Evolutionary conservation across 2,888 invertebrate genomes (phyloP), one percentile per base, ranked within the genome.

Genomic region (Himalopsyche kuldschensis): DNA sequence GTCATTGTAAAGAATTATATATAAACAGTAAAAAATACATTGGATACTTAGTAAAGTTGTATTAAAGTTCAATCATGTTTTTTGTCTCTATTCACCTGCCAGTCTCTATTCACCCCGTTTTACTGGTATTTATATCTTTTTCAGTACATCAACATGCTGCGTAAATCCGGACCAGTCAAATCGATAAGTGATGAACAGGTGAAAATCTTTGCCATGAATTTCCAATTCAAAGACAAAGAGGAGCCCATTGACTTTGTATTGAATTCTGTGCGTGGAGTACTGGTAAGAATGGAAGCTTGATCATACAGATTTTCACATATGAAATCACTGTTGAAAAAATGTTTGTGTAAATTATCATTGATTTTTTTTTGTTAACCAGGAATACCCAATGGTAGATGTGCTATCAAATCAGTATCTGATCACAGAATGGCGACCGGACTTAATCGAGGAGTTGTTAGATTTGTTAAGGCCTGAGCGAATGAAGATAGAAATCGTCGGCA

Each of bases 121-220:
- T n/a, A n/a, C n/a, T n/a, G n/a, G n/a, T 75, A 75, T 79, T 24
- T 77, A 41, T 79, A 84, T 84, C 85, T 87, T 75, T 90, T 90
- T 41, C 93, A 97, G 94, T 98, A 98, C 90, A 93, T 99, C 81
- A 94, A 95, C 84, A 94, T 99, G 95, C 88, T 99, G 85, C 94
- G 94, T 76, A 89, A 91, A 10, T 92, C 93, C 82, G 96, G 96
- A 0, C 95, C 98, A 0, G 93, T 96, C 88, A 93, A 96, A 87
- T 98, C 98, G 97, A 95, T 99, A 86, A 98, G 97, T 90, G 95
- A 98, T 85, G 99, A 99, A 90, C 96, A 96, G 88, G 92, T 93
- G 83, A 95, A 96, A 88, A 93, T 97, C 11, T 94, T 94, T 88
- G 93, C 94, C 80, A 95, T 97, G 94, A 94, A 95, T 88, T 98